Evolutionary conservation across 2,888 invertebrate genomes (phyloP), one percentile per base, ranked within the genome.

Genomic region (Drosophila recens): DNA sequence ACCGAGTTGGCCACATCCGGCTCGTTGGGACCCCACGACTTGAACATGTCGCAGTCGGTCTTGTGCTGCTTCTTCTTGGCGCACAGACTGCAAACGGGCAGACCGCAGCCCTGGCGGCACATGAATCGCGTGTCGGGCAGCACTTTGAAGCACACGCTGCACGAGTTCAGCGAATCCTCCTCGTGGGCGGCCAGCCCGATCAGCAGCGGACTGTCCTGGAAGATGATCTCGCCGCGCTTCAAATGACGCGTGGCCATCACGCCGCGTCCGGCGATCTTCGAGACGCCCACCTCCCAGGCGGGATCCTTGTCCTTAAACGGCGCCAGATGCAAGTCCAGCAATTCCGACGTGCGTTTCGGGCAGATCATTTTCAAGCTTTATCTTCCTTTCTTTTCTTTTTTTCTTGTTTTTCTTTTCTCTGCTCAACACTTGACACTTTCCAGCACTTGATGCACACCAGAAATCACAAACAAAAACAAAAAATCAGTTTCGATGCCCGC

Each of bases 1-100:
- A 89, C 68, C 10, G 92, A 92, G 62, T 92, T 92, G 57, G 92
- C 92, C 52, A 91, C 87, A 36, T 91, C 82, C 2, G 92, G 90
- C 40, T 93, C 93, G 90, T 93, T 94, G 66, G 94, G 94, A 57
- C 92, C 91, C 94, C 95, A 95, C 48, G 93, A 92, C 62, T 93
- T 93, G 75, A 96, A 93, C 42, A 95, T 91, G 45, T 93, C 91
- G 90, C 97, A 97, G 89, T 96, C 96, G 59, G 92, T 91, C 54
- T 91, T 90, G 92, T 97, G 97, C 45, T 90, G 86, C 33, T 92
- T 90, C 49, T 94, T 94, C 87, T 94, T 94, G 90, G 95, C 94
- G 91, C 97, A 97, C 73, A 93, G 88, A 64, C 93, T 91, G 91
- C 97, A 97, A 48, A 97, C 92, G 23, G 95, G 95, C 77, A 96